These are phyloP conservation scores for Actinostola sp. DNA, from an alignment of 92 coral and sea anemone genomes.

Conservation along the genomic window DNA sequence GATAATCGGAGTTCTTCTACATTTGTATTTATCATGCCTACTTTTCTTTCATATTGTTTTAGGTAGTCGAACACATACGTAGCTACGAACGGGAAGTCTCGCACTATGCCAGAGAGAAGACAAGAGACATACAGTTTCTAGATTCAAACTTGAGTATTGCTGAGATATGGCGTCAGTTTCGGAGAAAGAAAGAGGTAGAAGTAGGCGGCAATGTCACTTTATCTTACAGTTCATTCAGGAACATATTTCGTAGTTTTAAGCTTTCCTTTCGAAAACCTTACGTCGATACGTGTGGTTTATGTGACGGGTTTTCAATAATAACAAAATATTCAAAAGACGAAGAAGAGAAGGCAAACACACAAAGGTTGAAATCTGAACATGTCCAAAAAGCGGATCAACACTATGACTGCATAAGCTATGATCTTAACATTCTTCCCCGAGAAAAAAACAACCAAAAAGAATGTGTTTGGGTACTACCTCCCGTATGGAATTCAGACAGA, in stretches of 20 bases:
- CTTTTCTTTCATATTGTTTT: no score
- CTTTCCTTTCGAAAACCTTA: constrained; percentile 36
- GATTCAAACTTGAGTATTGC: constrained; percentile 22
- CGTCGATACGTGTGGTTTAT: constrained; percentile 38
- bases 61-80: constrained; percentile 36
- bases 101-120: constrained; percentile 30
- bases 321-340: constrained; percentile 30
- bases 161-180: constrained; percentile 36
- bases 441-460: constrained; percentile 4
- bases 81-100: constrained; percentile 29
- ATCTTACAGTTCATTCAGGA: constrained; percentile 29
- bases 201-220: constrained; percentile 17
- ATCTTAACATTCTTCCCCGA: constrained; percentile 13
- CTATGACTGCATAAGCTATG: constrained; percentile 45
- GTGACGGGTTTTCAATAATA: constrained; percentile 27
- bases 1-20: no score
- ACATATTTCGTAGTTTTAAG: constrained; percentile 22
- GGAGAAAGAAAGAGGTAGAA: constrained; percentile 4
- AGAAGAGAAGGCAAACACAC: constrained; percentile 12
- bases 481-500: background rate
- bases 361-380: constrained; percentile 26
- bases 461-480: background rate
- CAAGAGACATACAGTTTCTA: constrained; percentile 34
- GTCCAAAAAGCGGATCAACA: constrained; percentile 24
- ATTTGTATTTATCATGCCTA: no score